Base-by-base conservation (phyloP, 2,797 vertebrate genomes). In the Coluber constrictor region DNA sequence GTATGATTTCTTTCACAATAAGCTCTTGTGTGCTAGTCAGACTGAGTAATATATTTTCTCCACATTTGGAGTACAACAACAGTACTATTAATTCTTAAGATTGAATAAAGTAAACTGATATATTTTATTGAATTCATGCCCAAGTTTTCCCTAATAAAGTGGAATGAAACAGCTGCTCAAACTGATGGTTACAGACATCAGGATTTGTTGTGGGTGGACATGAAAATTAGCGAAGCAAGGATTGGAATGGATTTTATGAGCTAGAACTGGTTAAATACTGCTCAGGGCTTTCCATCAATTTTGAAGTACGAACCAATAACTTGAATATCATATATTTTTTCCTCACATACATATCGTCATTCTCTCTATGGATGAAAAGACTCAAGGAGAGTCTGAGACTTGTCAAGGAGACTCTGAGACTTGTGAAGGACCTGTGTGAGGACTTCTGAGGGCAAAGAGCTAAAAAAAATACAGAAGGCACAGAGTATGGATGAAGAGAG, bases 31-130 rank as follows among this genome's bases (percentile, higher is more conserved):
- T 8, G 61, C 15, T 94, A 0, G 37, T 92, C 95, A 96, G 95
- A 70, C 27, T 25, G 55, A 95, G 93, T 94, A 96, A 96, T 93
- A 94, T 94, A 93, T 96, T 96, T 96, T 94, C 87, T 51, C n/a
- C 87, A 93, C 90, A 93, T 93, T 91, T 92, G 74, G 89, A 95
- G 89, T 79, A 93, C 91, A 94, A 91, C 93, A 96, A 94, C 37
- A 91, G 54, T 66, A 47, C 32, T 87, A 27, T 56, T 94, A 93
- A 96, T 94, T 95, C 37, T 93, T 57, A 93, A 1, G 57, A 74
- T 91, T 94, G 6, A 18, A 86, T 94, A 95, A 87, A 23, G 91
- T 63, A 96, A 96, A 51, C 89, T 95, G 90, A 93, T 1, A 92
- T 96, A 94, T 95, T 92, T 87, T 60, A 0, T 89, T 94, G 83